Conservation (phyloP, 2,888 invertebrate species). For the Kryphioiulus occultus region DNA sequence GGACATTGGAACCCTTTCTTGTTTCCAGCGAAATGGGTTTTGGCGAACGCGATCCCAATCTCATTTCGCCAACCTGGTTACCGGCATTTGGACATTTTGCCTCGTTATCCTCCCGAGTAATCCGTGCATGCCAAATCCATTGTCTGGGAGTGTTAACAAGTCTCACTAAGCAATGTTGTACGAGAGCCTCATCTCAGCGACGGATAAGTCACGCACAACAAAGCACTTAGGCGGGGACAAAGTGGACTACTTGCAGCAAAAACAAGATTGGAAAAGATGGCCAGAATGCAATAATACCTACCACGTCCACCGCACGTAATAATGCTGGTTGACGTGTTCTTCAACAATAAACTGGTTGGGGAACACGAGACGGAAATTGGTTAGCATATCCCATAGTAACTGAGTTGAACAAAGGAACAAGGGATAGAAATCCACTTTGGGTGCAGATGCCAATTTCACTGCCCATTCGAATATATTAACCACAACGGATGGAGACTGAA, state of each 20-base stretch:
- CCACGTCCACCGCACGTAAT: conserved; percentile 7
- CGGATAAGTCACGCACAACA: conserved; percentile 30
- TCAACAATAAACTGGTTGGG: background rate
- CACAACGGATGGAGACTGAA: background rate
- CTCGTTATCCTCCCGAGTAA: conserved; percentile 13
- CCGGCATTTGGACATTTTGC: background rate
- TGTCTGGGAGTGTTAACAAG: background rate
- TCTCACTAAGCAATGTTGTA: conserved; percentile 19
- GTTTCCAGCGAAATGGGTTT: background rate
- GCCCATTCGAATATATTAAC: background rate
- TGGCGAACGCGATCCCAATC: background rate
- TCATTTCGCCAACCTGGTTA: conserved; percentile 9
- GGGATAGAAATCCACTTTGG: background rate
- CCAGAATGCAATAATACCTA: conserved; percentile 25
- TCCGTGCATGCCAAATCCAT: conserved; percentile 30
- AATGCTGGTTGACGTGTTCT: background rate
- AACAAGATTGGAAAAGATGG: conserved; percentile 25
- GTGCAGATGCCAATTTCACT: background rate
- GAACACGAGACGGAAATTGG: background rate
- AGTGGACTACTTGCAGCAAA: conserved; percentile 22
- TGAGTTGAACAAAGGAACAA: background rate
- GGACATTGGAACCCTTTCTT: background rate
- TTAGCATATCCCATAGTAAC: background rate
- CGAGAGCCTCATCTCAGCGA: background rate
- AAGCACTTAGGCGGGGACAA: conserved; percentile 17